Conservation (phyloP, 1,140 invertebrate genomes). For the Eupristina koningsbergeri region DNA sequence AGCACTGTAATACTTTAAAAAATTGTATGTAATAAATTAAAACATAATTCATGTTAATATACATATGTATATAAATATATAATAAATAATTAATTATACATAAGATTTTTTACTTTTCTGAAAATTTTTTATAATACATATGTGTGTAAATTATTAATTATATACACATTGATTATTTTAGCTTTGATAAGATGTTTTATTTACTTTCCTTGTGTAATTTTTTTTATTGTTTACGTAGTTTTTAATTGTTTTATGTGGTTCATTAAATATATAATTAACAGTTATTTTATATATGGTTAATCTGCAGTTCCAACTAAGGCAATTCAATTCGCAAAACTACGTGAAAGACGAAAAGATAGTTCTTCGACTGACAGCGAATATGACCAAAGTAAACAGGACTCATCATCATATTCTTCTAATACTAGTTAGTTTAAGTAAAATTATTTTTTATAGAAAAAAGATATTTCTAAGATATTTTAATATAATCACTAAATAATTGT, state of each 20-base stretch:
- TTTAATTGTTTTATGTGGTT: too few species aligned
- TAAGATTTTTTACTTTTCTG: too few species aligned
- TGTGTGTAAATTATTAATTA: too few species aligned
- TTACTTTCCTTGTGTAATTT: slow-evolving; percentile 25
- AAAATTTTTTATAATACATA: too few species aligned
- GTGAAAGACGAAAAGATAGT: slow-evolving; percentile 70
- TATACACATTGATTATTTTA: slow-evolving; percentile 12
- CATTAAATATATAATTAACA: slow-evolving; percentile 49
- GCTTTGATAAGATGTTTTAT: neutral
- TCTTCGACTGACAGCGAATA: slow-evolving; percentile 74
- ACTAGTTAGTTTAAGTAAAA: slow-evolving; percentile 63
- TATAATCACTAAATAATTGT: neutral
- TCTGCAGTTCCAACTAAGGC: slow-evolving; percentile 71
- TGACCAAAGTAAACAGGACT: slow-evolving; percentile 72
- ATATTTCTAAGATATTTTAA: slow-evolving; percentile 19
- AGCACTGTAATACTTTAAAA: neutral
- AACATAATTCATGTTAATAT: neutral
- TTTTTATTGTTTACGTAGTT: too few species aligned
- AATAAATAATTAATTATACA: too few species aligned
- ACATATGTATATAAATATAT: neutral
- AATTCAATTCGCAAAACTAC: slow-evolving; percentile 69
- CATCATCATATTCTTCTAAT: slow-evolving; percentile 73
- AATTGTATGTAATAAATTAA: neutral
- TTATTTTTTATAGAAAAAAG: slow-evolving; percentile 13
- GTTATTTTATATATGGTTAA: slow-evolving; percentile 57